Evolutionary conservation across 2,888 invertebrate genomes (phyloP).

Genomic region (Spodoptera picta): DNA sequence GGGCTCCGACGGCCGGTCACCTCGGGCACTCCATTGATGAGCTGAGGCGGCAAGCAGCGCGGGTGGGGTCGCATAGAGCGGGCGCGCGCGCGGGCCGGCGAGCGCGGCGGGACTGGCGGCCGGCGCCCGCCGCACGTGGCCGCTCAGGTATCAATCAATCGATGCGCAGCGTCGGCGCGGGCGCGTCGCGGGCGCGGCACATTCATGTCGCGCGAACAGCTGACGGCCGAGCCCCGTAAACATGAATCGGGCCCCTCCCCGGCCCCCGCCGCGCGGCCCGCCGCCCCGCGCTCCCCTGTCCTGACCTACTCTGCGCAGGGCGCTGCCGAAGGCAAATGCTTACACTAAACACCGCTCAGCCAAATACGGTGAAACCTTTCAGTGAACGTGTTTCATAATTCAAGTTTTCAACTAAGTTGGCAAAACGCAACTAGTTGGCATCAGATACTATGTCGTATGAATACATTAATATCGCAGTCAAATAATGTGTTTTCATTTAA

Average conservation of each 20-base stretch:
- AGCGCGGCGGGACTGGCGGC: conserved; percentile 77
- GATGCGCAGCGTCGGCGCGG: conserved; percentile 73
- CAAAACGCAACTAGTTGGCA: conserved; percentile 19
- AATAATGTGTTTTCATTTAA: no score
- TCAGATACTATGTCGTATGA: conserved; percentile 1
- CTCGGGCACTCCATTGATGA: conserved; percentile 82
- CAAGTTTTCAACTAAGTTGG: conserved; percentile 21
- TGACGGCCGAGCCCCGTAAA: conserved; percentile 85
- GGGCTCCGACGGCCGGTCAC: conserved; percentile 75
- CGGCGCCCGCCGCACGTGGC: conserved; percentile 72
- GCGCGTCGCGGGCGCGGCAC: conserved; percentile 82
- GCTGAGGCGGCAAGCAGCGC: conserved; percentile 64
- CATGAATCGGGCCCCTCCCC: conserved; percentile 80
- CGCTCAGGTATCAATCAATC: conserved; percentile 85
- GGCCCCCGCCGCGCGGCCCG: conserved; percentile 45
- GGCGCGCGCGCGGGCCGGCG: conserved; percentile 78
- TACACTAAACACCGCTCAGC: conserved; percentile 38
- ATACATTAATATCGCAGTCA: background rate
- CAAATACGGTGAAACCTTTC: conserved; percentile 38
- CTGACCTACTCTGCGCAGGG: conserved; percentile 70
- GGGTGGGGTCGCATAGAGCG: conserved; percentile 68
- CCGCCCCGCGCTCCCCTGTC: conserved; percentile 55
- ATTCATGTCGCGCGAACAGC: conserved; percentile 86
- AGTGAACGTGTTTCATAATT: conserved; percentile 4
- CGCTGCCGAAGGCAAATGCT: conserved; percentile 51